Percentiles rank a stretch among this genome's conserved stretches.
Evolutionary conservation across 1,140 invertebrate genomes (phyloP).

Genomic region (Drosophila suzukii): DNA sequence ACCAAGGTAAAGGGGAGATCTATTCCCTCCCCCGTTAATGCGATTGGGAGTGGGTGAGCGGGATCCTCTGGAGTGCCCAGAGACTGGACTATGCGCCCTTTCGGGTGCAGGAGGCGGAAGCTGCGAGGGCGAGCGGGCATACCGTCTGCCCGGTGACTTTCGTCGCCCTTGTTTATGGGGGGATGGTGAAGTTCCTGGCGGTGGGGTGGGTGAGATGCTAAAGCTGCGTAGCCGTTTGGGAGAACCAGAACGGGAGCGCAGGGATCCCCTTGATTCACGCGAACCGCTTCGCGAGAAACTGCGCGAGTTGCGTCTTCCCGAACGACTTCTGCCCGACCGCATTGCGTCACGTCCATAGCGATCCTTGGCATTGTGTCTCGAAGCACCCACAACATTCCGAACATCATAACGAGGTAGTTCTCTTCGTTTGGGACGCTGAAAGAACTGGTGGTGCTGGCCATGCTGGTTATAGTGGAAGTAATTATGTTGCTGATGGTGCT

Average conservation of each 20-base stretch:
- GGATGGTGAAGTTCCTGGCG: constrained; percentile 12
- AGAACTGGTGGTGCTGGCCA: constrained; percentile 35
- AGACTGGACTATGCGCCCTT: constrained; percentile 59
- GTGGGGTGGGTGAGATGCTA: constrained; percentile 71
- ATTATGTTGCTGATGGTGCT: constrained; percentile 17
- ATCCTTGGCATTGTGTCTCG: constrained; percentile 87
- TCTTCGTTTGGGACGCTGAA: constrained; percentile 89
- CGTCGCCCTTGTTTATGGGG: constrained; percentile 39
- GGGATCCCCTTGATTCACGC: constrained; percentile 33
- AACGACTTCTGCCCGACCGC: constrained; percentile 81
- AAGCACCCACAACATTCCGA: constrained; percentile 89
- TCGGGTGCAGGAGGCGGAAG: constrained; percentile 36
- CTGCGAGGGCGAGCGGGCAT: constrained; percentile 51
- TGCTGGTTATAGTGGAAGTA: constrained; percentile 33
- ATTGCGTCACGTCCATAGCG: constrained; percentile 91
- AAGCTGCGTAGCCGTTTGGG: constrained; percentile 70
- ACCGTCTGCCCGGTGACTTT: constrained; percentile 34
- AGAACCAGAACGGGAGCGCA: constrained; percentile 61
- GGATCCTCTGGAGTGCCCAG: constrained; percentile 70
- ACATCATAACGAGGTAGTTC: constrained; percentile 93
- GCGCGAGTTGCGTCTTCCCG: constrained; percentile 47
- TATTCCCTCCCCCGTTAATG: constrained; percentile 54
- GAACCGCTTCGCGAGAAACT: constrained; percentile 61
- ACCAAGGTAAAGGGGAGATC: constrained; percentile 36
- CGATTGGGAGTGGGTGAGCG: constrained; percentile 63